These are phyloP conservation scores for Meghimatium bilineatum DNA, from an alignment of 2,888 invertebrate species.

Conservation along the genomic window DNA sequence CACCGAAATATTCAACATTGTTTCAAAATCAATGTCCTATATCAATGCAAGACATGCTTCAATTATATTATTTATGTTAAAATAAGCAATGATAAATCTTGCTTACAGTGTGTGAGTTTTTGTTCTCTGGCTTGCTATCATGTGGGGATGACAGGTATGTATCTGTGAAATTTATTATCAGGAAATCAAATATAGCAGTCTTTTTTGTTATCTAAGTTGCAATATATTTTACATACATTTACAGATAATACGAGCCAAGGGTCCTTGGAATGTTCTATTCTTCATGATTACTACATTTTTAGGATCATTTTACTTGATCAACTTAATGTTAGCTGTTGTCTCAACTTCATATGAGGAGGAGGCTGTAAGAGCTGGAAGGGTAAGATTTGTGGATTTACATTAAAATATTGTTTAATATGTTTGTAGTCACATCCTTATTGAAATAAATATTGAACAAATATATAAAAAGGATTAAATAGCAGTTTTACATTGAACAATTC, in stretches of 20 bases:
- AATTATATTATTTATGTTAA: too few species aligned
- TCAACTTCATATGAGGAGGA: slow-evolving; percentile 95
- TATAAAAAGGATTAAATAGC: too few species aligned
- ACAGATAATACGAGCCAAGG: slow-evolving; percentile 93
- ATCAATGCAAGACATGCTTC: too few species aligned
- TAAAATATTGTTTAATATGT: background rate
- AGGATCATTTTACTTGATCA: slow-evolving; percentile 97
- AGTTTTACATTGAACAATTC: too few species aligned
- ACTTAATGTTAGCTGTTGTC: slow-evolving; percentile 98
- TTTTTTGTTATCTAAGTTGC: background rate
- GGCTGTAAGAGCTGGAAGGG: slow-evolving; percentile 70
- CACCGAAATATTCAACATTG: too few species aligned
- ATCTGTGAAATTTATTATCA: too few species aligned
- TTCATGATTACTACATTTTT: slow-evolving; percentile 98
- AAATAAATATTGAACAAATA: background rate
- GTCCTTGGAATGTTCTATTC: slow-evolving; percentile 96
- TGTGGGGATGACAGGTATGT: too few species aligned
- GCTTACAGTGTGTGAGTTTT: too few species aligned
- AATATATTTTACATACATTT: background rate
- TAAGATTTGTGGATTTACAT: slow-evolving; percentile 53
- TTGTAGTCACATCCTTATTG: background rate
- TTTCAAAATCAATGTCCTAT: too few species aligned
- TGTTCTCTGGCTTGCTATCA: too few species aligned
- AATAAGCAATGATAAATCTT: too few species aligned
- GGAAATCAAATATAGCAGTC: background rate